Conservation (phyloP, 2,797 vertebrate genomes). For the Trichosurus vulpecula region DNA sequence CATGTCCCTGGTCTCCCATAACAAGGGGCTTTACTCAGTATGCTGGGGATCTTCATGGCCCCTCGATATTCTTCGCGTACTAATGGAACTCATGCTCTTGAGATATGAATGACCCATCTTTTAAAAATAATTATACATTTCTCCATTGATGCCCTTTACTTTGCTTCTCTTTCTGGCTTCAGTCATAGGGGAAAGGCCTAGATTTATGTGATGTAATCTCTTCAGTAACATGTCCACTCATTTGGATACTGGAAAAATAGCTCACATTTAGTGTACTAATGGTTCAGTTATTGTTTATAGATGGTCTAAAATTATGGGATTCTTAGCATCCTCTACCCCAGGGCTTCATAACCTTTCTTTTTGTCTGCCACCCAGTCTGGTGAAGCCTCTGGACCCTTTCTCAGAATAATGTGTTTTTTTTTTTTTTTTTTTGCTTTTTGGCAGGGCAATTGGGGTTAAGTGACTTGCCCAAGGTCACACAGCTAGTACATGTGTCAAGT, state of each 20-base stretch:
- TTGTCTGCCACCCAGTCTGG: not conserved
- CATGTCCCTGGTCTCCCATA: too few relatives aligned
- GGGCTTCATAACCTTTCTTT: not conserved
- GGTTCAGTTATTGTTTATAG: not conserved
- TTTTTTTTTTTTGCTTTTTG: too few relatives aligned
- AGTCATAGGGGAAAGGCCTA: not conserved
- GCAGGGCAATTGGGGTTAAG: too few relatives aligned
- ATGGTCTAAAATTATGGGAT: not conserved
- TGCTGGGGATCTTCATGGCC: too few relatives aligned
- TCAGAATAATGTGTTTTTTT: not conserved
- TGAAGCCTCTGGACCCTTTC: not conserved
- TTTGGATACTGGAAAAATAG: not conserved
- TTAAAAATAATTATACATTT: not conserved
- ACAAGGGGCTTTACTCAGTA: too few relatives aligned
- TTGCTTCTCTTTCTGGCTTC: not conserved
- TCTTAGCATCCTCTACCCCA: not conserved
- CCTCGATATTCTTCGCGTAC: too few relatives aligned
- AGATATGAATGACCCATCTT: too few relatives aligned
- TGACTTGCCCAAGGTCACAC: too few relatives aligned
- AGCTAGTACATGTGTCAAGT: too few relatives aligned
- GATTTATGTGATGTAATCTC: not conserved
- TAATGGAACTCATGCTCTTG: too few relatives aligned
- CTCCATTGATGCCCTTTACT: not conserved
- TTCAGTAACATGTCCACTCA: not conserved
- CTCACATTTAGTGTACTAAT: not conserved